Conservation (phyloP, 2,797 vertebrate species). For the Sebastes steindachneri region DNA sequence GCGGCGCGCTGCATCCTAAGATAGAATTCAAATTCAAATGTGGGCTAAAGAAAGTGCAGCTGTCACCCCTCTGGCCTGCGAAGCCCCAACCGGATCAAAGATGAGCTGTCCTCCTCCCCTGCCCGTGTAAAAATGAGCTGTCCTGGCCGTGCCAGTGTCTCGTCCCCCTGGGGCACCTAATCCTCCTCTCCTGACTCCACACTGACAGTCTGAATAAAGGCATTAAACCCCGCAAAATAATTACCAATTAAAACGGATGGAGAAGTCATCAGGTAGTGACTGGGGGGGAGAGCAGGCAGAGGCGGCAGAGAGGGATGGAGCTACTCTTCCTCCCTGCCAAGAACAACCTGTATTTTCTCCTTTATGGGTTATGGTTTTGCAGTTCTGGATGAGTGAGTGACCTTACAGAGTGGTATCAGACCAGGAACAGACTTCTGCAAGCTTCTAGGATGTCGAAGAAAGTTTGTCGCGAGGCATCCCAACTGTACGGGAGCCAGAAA, state of each 20-base stretch:
- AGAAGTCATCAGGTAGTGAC: slow-evolving; percentile 84
- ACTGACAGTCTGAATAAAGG: slow-evolving; percentile 89
- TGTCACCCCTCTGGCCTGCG: slow-evolving; percentile 91
- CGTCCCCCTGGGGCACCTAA: slow-evolving; percentile 89
- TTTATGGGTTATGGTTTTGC: slow-evolving; percentile 79
- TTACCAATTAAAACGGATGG: slow-evolving; percentile 86
- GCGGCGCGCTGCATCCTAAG: slow-evolving; percentile 87
- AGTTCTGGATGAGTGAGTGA: slow-evolving; percentile 83
- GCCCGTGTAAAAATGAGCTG: slow-evolving; percentile 87
- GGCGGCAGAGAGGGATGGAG: slow-evolving; percentile 69
- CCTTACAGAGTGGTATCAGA: slow-evolving; percentile 81
- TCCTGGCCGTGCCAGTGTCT: slow-evolving; percentile 91
- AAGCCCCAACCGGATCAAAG: slow-evolving; percentile 90
- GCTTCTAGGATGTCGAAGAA: slow-evolving; percentile 72
- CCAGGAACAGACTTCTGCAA: slow-evolving; percentile 77
- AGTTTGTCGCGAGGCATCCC: slow-evolving; percentile 66
- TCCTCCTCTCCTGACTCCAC: slow-evolving; percentile 88
- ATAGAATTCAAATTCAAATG: slow-evolving; percentile 94
- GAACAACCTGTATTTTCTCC: slow-evolving; percentile 83
- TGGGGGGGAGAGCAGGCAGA: slow-evolving; percentile 61
- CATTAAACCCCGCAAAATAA: slow-evolving; percentile 87
- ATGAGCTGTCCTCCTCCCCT: slow-evolving; percentile 90
- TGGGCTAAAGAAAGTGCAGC: slow-evolving; percentile 90
- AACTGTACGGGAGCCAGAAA: slow-evolving; percentile 66
- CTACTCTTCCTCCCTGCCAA: slow-evolving; percentile 74